Evolutionary conservation across 2,113 vertebrate genomes (phyloP).

Genomic region (Myotis davidii): DNA sequence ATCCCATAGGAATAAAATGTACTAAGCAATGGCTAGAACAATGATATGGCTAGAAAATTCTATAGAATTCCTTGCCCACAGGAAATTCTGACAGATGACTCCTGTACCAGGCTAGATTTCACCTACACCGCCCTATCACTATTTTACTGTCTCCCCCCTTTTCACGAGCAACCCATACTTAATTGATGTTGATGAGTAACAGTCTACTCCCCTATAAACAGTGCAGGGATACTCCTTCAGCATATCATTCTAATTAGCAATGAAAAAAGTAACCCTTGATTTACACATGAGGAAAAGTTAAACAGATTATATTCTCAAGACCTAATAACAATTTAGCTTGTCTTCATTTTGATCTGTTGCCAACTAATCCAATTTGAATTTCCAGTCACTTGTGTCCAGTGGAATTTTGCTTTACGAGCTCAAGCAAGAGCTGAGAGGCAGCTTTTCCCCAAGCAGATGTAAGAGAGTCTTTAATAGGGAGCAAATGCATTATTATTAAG

Average conservation of each 20-base stretch:
- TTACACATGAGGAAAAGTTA: background rate
- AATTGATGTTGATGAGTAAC: background rate
- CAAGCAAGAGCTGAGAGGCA: background rate
- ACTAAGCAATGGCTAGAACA: fast-evolving
- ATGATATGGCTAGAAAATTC: background rate
- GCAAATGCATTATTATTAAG: background rate
- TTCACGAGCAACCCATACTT: background rate
- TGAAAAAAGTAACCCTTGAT: background rate
- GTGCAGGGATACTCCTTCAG: background rate
- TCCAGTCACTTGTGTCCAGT: background rate
- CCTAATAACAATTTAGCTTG: background rate
- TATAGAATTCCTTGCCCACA: background rate
- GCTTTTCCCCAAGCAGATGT: background rate
- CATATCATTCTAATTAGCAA: background rate
- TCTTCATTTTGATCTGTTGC: background rate
- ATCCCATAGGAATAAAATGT: background rate
- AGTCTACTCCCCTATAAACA: background rate
- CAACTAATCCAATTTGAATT: background rate
- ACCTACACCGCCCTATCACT: background rate
- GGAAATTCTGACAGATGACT: background rate
- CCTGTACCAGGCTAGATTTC: background rate
- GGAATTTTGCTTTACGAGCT: background rate
- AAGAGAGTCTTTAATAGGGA: background rate
- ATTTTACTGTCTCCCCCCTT: background rate
- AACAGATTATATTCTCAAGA: background rate